Evolutionary conservation across 2,113 vertebrate species (phyloP), one percentile per base, ranked within the genome.

Genomic region (Neopipo cinnamomea): DNA sequence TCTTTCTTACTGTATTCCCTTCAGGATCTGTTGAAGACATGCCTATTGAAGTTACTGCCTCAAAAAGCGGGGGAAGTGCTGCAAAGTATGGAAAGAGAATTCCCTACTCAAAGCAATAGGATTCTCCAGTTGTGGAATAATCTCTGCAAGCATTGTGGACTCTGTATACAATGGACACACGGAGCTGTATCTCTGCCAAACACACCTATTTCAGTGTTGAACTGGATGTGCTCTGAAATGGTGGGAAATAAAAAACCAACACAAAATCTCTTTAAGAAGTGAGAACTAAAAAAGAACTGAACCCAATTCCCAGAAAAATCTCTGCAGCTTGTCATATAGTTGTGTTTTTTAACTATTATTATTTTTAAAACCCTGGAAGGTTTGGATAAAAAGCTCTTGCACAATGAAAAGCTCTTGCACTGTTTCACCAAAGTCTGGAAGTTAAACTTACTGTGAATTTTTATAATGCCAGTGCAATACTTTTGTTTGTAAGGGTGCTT

Each of bases 401-500:
- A 92, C 74, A 53, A 55, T 61, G 70, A 91, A 91, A 95, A 96
- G 77, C 86, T 95, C 59, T 95, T 93, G 89, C 91, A 96, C 94
- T 95, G 78, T 95, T 88, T 95, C 91, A 90, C 67, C 30, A 41
- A 83, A 42, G 66, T 75, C 27, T 82, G 46, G 47, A 95, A 85
- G 41, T 83, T 31, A 89, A 93, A 87, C 28, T 81, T 85, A 88
- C 97, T 96, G 96, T 96, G 94, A 95, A 93, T 90, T 96, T 97
- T 96, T 92, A 89, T 81, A 27, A 85, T 87, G 78, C 66, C 85
- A 96, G 94, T 91, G 95, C 91, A 94, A 95, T 96, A 94, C 73
- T 92, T 93, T 93, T 89, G 35, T 96, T 96, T 95, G 91, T 92
- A 91, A 94, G 91, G 93, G 74, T 96, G 91, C 81, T 95, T 91